A percentile compares a stretch with the other conserved stretches of the same genome.
These are phyloP conservation scores for Hydrozoanthus gracilis DNA, from an alignment of 92 coral and sea anemone species.

Conservation along the genomic window DNA sequence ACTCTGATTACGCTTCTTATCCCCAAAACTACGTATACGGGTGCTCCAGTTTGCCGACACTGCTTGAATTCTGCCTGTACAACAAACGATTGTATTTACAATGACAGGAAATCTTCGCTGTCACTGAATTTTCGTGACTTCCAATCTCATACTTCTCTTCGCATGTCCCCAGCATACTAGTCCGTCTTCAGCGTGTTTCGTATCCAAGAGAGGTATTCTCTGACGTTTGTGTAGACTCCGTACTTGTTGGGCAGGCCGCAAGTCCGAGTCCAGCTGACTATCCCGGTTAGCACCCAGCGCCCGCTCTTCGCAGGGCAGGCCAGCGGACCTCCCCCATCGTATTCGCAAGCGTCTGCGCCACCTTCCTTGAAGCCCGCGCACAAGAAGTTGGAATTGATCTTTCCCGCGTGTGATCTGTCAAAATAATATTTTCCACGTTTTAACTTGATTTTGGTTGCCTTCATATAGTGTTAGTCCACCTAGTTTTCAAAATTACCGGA, in stretches of 20 bases:
- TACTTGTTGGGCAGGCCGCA: slow-evolving; percentile 94
- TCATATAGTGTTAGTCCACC: too few relatives aligned
- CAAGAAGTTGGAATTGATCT: slow-evolving; percentile 79
- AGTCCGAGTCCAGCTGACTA: slow-evolving; percentile 93
- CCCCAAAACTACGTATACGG: not conserved
- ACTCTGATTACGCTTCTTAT: not conserved
- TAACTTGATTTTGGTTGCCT: too few relatives aligned
- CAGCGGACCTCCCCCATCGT: slow-evolving; percentile 99
- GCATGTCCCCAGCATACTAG: slow-evolving; percentile 33
- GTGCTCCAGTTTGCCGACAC: not conserved
- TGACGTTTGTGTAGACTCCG: slow-evolving; percentile 95
- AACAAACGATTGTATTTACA: not conserved
- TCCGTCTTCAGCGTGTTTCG: slow-evolving; percentile 52
- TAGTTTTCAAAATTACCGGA: not conserved
- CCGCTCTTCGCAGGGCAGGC: slow-evolving; percentile 78
- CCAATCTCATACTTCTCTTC: not conserved
- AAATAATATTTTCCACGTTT: not conserved
- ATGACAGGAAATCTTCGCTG: not conserved
- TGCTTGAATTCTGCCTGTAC: not conserved
- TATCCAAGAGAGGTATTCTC: slow-evolving; percentile 84
- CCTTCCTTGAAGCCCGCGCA: slow-evolving; percentile 99
- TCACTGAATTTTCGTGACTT: not conserved
- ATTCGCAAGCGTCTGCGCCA: slow-evolving; percentile 92
- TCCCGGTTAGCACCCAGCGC: slow-evolving; percentile 93
- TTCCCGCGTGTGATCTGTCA: slow-evolving; percentile 86